These are phyloP conservation scores for Melangyna quadrimaculata DNA, from an alignment of 2,888 invertebrate species.

Conservation along the genomic window DNA sequence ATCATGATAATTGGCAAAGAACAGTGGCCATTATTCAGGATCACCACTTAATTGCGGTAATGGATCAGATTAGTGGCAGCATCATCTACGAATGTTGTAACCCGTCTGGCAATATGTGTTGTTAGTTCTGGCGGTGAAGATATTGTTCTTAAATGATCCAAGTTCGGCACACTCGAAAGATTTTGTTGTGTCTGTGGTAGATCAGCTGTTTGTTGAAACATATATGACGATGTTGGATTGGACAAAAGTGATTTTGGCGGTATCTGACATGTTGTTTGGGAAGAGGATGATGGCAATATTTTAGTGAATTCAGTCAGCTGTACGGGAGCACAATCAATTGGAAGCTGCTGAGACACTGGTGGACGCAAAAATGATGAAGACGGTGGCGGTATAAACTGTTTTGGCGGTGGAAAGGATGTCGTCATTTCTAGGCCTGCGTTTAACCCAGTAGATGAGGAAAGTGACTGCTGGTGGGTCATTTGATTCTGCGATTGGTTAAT, in stretches of 20 bases:
- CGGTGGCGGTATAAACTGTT: too few relatives aligned
- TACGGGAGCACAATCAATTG: neutral
- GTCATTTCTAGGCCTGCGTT: too few relatives aligned
- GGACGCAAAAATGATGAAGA: neutral
- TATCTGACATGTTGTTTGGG: neutral
- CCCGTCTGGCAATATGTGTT: neutral
- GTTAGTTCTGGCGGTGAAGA: neutral
- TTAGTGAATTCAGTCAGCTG: neutral
- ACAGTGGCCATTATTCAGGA: neutral
- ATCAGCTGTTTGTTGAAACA: neutral
- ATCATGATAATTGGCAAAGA: neutral
- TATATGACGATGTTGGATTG: neutral
- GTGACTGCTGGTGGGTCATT: too few relatives aligned
- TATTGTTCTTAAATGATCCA: too few relatives aligned
- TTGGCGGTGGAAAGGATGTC: too few relatives aligned
- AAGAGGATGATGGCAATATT: neutral
- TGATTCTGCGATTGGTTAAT: too few relatives aligned
- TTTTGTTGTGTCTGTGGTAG: too few relatives aligned
- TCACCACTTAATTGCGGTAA: neutral
- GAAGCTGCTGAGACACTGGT: neutral
- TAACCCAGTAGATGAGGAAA: too few relatives aligned
- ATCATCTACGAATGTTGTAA: conserved; percentile 1
- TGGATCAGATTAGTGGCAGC: neutral
- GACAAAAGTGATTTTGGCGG: neutral
- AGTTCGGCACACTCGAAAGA: too few relatives aligned